These are phyloP conservation scores for Galleria mellonella DNA, from an alignment of 1,140 invertebrate genomes.

Conservation along the genomic window DNA sequence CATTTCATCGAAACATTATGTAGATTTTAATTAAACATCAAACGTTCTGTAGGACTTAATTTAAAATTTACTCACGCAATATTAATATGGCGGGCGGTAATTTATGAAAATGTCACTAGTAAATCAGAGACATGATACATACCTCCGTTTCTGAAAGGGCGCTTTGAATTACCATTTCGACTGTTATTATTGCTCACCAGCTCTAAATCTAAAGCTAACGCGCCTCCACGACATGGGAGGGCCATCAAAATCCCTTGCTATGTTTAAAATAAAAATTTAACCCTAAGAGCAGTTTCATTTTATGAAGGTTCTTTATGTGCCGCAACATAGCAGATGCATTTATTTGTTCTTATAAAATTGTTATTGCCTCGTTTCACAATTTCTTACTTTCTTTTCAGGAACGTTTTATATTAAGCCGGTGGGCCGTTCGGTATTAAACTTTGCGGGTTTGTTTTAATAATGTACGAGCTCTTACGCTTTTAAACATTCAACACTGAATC, in stretches of 20 bases:
- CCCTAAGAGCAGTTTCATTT: conserved; percentile 49
- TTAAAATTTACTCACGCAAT: neutral
- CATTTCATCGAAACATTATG: too few species aligned
- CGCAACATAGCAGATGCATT: conserved; percentile 31
- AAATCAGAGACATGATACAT: conserved; percentile 16
- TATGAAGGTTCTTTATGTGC: conserved; percentile 43
- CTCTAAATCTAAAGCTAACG: conserved; percentile 66
- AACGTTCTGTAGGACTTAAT: neutral
- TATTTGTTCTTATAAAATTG: conserved; percentile 51
- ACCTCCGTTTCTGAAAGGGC: conserved; percentile 6
- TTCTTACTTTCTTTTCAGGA: conserved; percentile 27
- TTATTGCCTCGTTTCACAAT: conserved; percentile 31
- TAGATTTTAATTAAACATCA: neutral
- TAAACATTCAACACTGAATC: conserved; percentile 19
- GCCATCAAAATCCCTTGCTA: conserved; percentile 66
- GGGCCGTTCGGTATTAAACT: conserved; percentile 20
- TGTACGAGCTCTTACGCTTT: conserved; percentile 22
- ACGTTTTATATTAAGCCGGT: conserved; percentile 17
- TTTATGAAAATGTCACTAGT: conserved; percentile 15
- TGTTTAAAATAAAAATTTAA: conserved; percentile 74
- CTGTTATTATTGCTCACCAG: neutral
- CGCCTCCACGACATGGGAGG: conserved; percentile 39
- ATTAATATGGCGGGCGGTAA: conserved; percentile 2
- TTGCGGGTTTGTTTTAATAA: conserved; percentile 30
- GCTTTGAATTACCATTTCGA: conserved; percentile 32